These are phyloP conservation scores for Deilephila porcellus DNA, from an alignment of 2,888 invertebrate genomes.

Conservation along the genomic window DNA sequence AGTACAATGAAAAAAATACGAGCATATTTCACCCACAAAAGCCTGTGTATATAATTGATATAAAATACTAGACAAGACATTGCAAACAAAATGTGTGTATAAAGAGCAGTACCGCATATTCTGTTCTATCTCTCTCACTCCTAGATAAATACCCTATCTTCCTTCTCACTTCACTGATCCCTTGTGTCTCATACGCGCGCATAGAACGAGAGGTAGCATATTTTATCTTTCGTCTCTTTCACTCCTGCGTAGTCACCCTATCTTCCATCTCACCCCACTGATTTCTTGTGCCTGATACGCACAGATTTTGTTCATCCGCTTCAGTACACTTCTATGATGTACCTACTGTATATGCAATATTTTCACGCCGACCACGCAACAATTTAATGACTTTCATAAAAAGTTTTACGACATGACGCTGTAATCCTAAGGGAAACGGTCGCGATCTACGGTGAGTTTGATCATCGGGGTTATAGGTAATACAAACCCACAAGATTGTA, in stretches of 20 bases:
- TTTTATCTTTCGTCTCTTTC: not conserved
- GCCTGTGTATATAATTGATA: not conserved
- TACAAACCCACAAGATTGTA: not conserved
- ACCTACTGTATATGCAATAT: conserved; percentile 8
- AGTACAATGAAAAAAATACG: not conserved
- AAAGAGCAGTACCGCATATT: too few relatives aligned
- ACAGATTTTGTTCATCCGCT: conserved; percentile 1
- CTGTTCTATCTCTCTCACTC: too few relatives aligned
- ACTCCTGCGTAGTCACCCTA: too few relatives aligned
- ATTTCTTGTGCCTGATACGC: not conserved
- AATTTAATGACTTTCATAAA: conserved; percentile 51
- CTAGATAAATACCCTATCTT: too few relatives aligned
- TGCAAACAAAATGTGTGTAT: too few relatives aligned
- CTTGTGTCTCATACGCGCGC: not conserved
- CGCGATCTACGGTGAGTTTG: conserved; percentile 10
- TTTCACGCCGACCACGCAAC: conserved; percentile 13
- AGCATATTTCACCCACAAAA: not conserved
- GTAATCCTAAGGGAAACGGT: conserved; percentile 39
- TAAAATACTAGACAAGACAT: too few relatives aligned
- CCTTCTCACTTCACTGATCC: too few relatives aligned
- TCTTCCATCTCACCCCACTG: too few relatives aligned
- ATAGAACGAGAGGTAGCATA: not conserved
- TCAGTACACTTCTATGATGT: not conserved
- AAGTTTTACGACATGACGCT: conserved; percentile 41
- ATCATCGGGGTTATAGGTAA: not conserved